Evolutionary conservation across 2,888 invertebrate species (phyloP), one percentile per base, ranked within the genome.

Genomic region (Saturnia pavonia): DNA sequence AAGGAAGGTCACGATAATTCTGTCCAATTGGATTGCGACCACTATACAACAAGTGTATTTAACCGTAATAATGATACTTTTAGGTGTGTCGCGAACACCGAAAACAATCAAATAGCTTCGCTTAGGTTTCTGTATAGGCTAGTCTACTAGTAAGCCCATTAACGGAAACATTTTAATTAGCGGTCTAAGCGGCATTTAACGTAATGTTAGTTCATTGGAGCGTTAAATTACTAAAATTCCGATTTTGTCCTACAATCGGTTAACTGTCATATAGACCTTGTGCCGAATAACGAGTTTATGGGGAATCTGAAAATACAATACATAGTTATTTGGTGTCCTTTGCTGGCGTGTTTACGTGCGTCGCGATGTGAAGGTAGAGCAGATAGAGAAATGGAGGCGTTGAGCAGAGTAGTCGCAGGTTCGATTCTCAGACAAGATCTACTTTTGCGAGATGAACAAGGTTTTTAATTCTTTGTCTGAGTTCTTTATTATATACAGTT

Each of bases 81-180:
- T 34, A 34, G 34, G 34, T 6, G 34, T 34, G 34, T 34, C 16
- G 27, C 12, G 57, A 25, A 60, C 57, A 60, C 27, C 57, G 14
- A 27, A 60, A 60, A 25, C 22, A 57, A 14, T 57, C 16, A 19
- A 51, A n/a, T 51, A 54, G 22, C 22, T 54, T 54, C 22, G 22
- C 9, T 12, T 27, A 1, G 14, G 57, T 27, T 27, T 27, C 57
- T 60, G 25, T 27, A 60, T 6, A 14, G 14, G 27, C 12, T 6
- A 25, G 48, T 1, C 48, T 1, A 12, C 27, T 60, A 60, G 14
- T 27, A 14, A 27, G 27, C 14, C 57, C 19, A 60, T 60, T 60
- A 60, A 69, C 69, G 11, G 43, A 69, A 43, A 60, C 43, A 69
- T 69, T 69, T 69, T 69, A 69, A 69, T 69, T 69, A 43, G 69